Evolutionary conservation across 2,113 vertebrate species (phyloP), one percentile per base, ranked within the genome.

Genomic region (Echinops telfairi): DNA sequence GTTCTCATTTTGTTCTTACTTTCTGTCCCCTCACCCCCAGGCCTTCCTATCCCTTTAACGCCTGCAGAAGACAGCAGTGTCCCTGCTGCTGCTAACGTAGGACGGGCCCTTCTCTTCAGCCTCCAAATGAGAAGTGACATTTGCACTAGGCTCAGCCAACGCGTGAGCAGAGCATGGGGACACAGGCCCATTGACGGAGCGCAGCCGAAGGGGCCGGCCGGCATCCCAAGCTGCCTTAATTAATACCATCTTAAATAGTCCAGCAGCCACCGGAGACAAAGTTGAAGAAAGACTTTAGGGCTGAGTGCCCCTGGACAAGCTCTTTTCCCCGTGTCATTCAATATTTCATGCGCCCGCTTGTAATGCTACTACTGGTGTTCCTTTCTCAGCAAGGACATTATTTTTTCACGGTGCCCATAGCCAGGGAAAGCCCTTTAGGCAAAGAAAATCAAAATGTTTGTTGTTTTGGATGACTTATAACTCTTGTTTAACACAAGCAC

Each of bases 321-420:
- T 98, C 97, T 97, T 97, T 97, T 97, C 95, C 96, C 97, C 66
- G 88, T 98, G 98, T 98, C 98, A 98, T 98, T 98, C 98, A 98
- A 98, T 98, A 98, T 98, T 98, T 98, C 98, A 98, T 98, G 98
- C 97, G 90, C 97, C 96, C 87, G 97, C 96, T 98, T 97, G 97
- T 96, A 98, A 97, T 97, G 97, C 97, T 97, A 88, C 97, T 97
- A 98, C 97, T 98, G 98, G 97, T 97, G 98, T 93, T 97, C 98
- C 98, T 98, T 98, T 98, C 98, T 98, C 98, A 98, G 97, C 97
- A 89, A 98, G 97, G 97, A 98, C 98, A 98, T 98, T 98, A 98
- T 98, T 98, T 98, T 95, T 98, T 98, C 98, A 98, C 97, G 97
- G 98, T 98, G 96, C 97, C 97, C 98, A 98, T 87, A 96, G 97